Evolutionary conservation across 2,797 vertebrate species (phyloP).

Genomic region (Saguinus oedipus): DNA sequence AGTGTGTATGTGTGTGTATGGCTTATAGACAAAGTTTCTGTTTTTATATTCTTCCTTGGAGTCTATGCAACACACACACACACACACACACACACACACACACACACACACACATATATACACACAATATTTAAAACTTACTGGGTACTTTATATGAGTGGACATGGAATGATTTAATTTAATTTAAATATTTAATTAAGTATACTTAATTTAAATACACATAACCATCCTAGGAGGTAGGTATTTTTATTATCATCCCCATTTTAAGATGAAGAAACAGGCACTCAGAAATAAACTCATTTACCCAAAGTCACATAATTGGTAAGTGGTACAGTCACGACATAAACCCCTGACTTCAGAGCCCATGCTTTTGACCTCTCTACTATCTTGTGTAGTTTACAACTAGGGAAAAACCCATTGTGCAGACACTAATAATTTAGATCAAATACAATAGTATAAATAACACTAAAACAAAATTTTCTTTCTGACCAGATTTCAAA

Average conservation of each 20-base stretch:
- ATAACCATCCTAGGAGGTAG: neutral
- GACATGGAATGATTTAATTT: neutral
- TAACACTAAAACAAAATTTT: neutral
- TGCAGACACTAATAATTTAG: neutral
- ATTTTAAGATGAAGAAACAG: conserved; percentile 9
- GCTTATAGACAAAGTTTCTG: neutral
- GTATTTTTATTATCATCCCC: neutral
- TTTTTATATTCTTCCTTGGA: neutral
- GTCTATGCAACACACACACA: too few relatives aligned
- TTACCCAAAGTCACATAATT: neutral
- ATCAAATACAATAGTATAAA: neutral
- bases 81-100: too few relatives aligned
- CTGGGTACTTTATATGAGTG: neutral
- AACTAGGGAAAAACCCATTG: neutral
- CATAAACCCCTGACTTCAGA: neutral
- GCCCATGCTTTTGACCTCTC: neutral
- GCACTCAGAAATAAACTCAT: neutral
- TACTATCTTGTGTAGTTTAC: neutral
- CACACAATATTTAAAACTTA: neutral
- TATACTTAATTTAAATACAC: neutral
- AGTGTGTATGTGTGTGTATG: neutral
- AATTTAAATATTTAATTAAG: neutral
- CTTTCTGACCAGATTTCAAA: conserved; percentile 27
- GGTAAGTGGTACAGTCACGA: neutral
- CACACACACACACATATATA: neutral